Evolutionary conservation across 2,888 invertebrate species (phyloP).

Genomic region (Zaprionus bogoriensis): DNA sequence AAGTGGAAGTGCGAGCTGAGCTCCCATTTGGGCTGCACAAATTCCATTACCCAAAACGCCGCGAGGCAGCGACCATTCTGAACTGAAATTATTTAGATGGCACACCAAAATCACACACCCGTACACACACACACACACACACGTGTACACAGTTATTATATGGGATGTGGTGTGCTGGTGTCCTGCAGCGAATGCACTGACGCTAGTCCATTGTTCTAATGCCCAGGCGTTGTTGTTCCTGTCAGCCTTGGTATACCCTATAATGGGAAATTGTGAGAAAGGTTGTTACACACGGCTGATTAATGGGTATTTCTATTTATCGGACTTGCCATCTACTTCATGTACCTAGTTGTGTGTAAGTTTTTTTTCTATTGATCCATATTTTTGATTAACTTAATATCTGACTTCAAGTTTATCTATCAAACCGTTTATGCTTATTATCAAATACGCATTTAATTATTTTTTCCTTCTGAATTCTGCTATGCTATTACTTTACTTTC

Average conservation of each 20-base stretch:
- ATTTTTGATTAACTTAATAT: no score
- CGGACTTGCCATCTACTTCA: no score
- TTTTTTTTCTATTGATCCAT: no score
- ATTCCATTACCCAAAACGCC: slow-evolving; percentile 39
- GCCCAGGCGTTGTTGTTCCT: slow-evolving; percentile 25
- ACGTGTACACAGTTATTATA: slow-evolving; percentile 15
- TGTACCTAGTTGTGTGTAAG: no score
- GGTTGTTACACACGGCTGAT: no score
- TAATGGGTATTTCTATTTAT: no score
- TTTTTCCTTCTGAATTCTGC: no score
- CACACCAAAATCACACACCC: slow-evolving; percentile 19
- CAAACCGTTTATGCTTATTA: no score
- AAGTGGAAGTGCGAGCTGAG: slow-evolving; percentile 9
- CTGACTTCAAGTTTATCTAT: no score
- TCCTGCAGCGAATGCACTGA: slow-evolving; percentile 52
- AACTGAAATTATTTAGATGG: slow-evolving; percentile 55
- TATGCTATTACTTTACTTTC: no score
- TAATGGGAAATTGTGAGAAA: background rate
- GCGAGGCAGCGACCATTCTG: slow-evolving; percentile 30
- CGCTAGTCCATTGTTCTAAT: slow-evolving; percentile 58
- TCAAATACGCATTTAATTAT: no score
- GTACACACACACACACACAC: slow-evolving; percentile 8
- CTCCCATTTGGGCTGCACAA: slow-evolving; percentile 38
- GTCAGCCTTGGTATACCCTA: slow-evolving; percentile 26
- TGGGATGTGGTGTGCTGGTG: slow-evolving; percentile 16